A percentile compares a stretch with the other conserved stretches of the same genome.
These are phyloP conservation scores for Stenodema calcarata DNA, from an alignment of 2,888 invertebrate genomes.

Conservation along the genomic window DNA sequence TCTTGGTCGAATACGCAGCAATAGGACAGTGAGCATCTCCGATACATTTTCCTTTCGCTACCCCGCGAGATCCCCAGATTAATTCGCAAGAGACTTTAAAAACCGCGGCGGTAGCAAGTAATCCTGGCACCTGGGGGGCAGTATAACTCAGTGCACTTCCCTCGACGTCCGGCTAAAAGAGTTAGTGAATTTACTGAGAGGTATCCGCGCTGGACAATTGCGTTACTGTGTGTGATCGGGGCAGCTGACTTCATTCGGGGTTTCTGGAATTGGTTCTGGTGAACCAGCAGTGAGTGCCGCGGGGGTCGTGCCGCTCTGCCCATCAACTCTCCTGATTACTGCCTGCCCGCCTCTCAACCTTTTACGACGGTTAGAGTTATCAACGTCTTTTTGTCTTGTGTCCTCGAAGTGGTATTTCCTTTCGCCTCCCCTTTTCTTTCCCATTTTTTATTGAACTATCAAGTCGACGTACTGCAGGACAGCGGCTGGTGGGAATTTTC, in stretches of 20 bases:
- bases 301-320: neutral
- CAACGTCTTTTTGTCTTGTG: neutral
- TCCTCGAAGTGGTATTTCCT: neutral
- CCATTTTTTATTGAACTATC: neutral
- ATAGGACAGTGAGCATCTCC: neutral
- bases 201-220: neutral
- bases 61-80: neutral
- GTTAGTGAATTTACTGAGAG: neutral
- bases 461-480: too few species aligned
- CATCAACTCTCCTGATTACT: neutral
- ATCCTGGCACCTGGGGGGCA: slow-evolving; percentile 7
- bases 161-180: neutral
- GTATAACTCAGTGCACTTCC: slow-evolving; percentile 24
- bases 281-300: neutral
- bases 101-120: neutral
- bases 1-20: neutral
- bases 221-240: neutral
- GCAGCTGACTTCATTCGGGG: neutral
- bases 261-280: neutral
- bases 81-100: neutral
- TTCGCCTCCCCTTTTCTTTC: neutral
- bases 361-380: neutral
- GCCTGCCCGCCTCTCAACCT: neutral
- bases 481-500: too few species aligned
- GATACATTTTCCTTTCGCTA: neutral